phyloP scores from a whole-genome alignment of 2,113 vertebrate genomes.

The Hippopotamus amphibius region DNA sequence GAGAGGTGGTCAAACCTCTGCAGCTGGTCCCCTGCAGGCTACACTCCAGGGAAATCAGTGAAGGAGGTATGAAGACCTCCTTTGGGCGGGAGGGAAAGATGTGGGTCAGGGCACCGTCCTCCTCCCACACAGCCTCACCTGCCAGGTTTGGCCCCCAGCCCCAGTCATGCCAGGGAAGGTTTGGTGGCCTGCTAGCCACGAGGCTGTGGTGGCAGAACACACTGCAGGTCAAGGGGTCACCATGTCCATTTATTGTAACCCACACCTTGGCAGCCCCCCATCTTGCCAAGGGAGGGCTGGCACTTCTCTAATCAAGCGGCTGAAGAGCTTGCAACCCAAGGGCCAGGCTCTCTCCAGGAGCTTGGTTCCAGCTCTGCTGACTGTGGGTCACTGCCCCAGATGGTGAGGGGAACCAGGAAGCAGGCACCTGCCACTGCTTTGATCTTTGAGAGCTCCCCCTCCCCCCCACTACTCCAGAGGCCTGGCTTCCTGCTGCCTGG shows the following conservation, averaged over 20 bases:
- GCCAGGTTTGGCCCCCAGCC: neutral
- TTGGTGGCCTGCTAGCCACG: neutral
- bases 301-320: neutral
- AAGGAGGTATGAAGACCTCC: too few relatives aligned
- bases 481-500: neutral
- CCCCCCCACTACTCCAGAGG: neutral
- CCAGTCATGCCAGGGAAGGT: neutral
- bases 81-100: neutral
- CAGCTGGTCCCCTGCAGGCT: neutral
- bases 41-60: neutral
- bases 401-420: neutral
- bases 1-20: neutral
- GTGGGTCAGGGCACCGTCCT: neutral
- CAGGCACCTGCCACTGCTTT: neutral
- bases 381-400: neutral
- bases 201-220: too few relatives aligned
- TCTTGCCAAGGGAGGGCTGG: neutral
- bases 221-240: neutral
- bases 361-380: neutral
- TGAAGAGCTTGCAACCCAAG: neutral
- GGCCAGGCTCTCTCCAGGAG: neutral
- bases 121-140: too few relatives aligned
- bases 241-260: neutral
- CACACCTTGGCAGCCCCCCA: neutral
- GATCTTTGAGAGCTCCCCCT: neutral